phyloP scores from a whole-genome alignment of 2,113 vertebrate species.

The Petromus typicus region DNA sequence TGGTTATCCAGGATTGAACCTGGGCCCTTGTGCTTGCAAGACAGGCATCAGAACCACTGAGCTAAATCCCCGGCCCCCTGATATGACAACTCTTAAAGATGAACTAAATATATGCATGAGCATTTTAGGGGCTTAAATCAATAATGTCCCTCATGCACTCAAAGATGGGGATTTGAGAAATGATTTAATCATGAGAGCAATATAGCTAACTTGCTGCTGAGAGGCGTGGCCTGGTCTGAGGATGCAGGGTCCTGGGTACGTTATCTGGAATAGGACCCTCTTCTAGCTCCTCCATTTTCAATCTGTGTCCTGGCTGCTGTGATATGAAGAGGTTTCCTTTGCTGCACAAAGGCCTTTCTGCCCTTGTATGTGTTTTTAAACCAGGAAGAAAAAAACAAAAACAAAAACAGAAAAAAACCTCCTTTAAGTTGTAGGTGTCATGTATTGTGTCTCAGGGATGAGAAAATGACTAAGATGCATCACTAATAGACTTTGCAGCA shows the following conservation, averaged over 20 bases:
- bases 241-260: neutral
- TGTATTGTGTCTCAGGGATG: neutral
- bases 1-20: too few relatives aligned
- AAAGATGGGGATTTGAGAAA: neutral
- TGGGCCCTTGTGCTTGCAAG: too few relatives aligned
- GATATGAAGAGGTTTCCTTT: neutral
- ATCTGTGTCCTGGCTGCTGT: neutral
- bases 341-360: neutral
- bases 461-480: neutral
- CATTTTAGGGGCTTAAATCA: neutral
- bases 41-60: too few relatives aligned
- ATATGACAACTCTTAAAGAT: neutral
- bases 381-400: neutral
- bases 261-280: too few relatives aligned
- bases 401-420: neutral
- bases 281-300: neutral
- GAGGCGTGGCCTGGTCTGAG: neutral
- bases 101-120: neutral
- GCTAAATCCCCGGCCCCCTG: too few relatives aligned
- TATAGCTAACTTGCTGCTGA: neutral
- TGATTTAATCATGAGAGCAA: neutral
- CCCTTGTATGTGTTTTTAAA: neutral
- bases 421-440: neutral
- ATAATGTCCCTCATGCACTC: neutral
- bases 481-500: neutral